Evolutionary conservation across 2,888 invertebrate species (phyloP).

Genomic region (Sesamia inferens): DNA sequence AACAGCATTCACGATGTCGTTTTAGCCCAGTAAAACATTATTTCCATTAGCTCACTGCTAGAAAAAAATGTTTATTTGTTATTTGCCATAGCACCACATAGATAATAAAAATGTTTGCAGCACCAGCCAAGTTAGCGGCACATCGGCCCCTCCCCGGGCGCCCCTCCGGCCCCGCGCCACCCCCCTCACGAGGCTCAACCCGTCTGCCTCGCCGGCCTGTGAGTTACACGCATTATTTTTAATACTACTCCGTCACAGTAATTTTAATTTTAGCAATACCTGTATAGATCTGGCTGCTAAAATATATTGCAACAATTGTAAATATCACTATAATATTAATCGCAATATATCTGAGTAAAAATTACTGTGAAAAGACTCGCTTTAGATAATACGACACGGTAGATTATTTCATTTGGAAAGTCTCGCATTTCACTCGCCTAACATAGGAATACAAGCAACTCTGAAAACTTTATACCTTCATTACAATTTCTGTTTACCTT

Average conservation of each 20-base stretch:
- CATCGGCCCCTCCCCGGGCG: conserved; percentile 57
- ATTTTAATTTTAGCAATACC: neutral
- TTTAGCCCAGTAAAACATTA: neutral
- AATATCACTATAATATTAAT: neutral
- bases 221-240: neutral
- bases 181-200: conserved; percentile 69
- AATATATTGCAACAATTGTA: neutral
- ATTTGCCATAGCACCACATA: neutral
- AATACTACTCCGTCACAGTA: too few species aligned
- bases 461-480: neutral
- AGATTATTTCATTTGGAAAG: neutral
- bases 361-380: neutral
- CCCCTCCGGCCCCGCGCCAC: conserved; percentile 47
- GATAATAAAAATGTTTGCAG: neutral
- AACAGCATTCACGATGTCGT: neutral
- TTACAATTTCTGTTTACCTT: neutral
- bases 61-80: neutral
- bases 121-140: conserved; percentile 34
- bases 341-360: neutral
- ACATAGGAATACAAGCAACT: neutral
- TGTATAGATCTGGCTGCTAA: neutral
- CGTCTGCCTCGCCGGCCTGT: conserved; percentile 65
- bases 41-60: neutral
- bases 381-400: neutral
- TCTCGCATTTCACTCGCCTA: neutral